These are phyloP conservation scores for Stenchaetothrips biformis DNA, from an alignment of 2,888 invertebrate genomes.

Conservation along the genomic window DNA sequence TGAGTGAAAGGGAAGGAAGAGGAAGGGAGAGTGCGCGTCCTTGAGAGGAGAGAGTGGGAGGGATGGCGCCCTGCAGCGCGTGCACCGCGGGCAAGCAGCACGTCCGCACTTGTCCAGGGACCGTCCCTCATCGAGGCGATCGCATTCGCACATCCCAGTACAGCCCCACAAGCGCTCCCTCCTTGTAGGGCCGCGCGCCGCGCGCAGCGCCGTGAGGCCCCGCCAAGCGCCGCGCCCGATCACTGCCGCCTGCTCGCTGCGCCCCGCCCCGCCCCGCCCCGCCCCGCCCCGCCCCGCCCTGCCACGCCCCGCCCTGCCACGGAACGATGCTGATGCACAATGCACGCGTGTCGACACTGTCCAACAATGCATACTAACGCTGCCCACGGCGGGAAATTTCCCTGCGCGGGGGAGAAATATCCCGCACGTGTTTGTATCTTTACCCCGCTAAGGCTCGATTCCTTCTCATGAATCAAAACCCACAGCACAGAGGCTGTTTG, in stretches of 20 bases:
- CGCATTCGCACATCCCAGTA: no score
- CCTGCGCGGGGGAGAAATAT: background rate
- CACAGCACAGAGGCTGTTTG: background rate
- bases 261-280: background rate
- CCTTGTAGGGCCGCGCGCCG: background rate
- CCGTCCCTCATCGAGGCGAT: no score
- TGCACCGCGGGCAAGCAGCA: background rate
- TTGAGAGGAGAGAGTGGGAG: slow-evolving; percentile 10
- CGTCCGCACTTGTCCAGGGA: no score
- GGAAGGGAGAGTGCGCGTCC: slow-evolving; percentile 27
- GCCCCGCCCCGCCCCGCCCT: background rate
- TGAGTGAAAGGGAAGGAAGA: slow-evolving; percentile 16
- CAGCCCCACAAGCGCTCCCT: background rate
- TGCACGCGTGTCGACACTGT: background rate
- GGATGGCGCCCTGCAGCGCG: slow-evolving; percentile 9
- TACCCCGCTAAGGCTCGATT: background rate
- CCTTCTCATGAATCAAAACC: background rate
- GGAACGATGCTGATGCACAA: slow-evolving; percentile 9
- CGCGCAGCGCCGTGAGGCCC: background rate
- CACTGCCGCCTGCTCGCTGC: background rate
- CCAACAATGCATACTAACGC: slow-evolving; percentile 18
- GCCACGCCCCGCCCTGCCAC: background rate
- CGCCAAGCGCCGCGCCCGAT: background rate
- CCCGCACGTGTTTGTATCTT: background rate
- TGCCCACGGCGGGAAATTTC: background rate